Conservation (phyloP, 2,888 invertebrate genomes). For the Drosophila austrosaltans region DNA sequence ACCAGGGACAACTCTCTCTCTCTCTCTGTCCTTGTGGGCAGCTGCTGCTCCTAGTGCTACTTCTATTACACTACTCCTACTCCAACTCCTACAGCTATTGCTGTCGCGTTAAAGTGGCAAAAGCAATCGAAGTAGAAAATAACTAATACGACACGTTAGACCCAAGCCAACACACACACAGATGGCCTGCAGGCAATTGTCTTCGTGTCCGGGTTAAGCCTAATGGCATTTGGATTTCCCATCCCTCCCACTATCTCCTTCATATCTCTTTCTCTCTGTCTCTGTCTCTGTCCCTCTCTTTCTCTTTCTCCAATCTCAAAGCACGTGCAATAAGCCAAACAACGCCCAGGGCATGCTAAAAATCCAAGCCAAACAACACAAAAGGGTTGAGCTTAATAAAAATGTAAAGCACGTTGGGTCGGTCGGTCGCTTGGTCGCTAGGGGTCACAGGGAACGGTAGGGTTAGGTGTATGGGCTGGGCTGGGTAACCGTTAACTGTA, state of each 20-base stretch:
- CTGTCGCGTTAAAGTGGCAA: conserved; percentile 79
- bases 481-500: conserved; percentile 51
- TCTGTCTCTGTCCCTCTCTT: conserved; percentile 14
- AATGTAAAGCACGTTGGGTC: conserved; percentile 80
- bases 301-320: conserved; percentile 44
- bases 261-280: not conserved
- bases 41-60: conserved; percentile 18
- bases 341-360: conserved; percentile 79
- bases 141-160: conserved; percentile 78
- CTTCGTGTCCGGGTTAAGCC: conserved; percentile 67
- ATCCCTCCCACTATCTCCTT: not conserved
- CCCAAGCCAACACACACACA: conserved; percentile 40
- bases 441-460: not conserved
- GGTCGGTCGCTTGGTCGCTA: not conserved
- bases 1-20: conserved; percentile 16
- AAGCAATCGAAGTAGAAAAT: conserved; percentile 80
- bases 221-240: conserved; percentile 68
- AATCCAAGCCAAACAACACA: conserved; percentile 20
- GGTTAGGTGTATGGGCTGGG: conserved; percentile 3
- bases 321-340: conserved; percentile 78
- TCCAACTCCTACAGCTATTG: conserved; percentile 37
- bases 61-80: not conserved
- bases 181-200: conserved; percentile 60
- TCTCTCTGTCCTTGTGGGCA: not conserved
- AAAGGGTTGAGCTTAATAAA: conserved; percentile 81